These are phyloP conservation scores for Excalfactoria chinensis DNA, from an alignment of 2,113 vertebrate species.

Conservation along the genomic window DNA sequence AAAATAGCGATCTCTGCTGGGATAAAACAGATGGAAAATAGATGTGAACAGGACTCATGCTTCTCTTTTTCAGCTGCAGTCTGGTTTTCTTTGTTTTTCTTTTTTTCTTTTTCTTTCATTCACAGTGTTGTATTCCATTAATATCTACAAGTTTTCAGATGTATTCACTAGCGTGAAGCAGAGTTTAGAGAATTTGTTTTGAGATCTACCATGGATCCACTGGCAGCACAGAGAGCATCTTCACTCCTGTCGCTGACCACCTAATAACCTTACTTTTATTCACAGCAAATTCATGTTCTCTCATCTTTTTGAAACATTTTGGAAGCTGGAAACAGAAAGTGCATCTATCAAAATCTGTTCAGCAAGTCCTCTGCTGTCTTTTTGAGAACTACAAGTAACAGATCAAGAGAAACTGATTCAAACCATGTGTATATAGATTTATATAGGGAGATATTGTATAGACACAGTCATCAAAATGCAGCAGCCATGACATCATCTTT, in stretches of 20 bases:
- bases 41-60: neutral
- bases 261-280: neutral
- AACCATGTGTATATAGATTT: neutral
- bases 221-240: neutral
- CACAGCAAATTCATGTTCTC: neutral
- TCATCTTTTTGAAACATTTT: neutral
- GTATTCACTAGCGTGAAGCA: neutral
- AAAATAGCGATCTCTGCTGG: neutral
- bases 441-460: neutral
- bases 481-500: neutral
- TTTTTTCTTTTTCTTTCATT: neutral
- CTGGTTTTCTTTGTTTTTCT: neutral
- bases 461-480: neutral
- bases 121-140: neutral
- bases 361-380: neutral
- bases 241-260: neutral
- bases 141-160: neutral
- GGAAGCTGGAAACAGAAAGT: neutral
- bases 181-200: slow-evolving; percentile 1
- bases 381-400: neutral
- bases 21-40: slow-evolving; percentile 17
- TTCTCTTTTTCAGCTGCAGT: neutral
- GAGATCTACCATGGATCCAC: neutral
- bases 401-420: neutral
- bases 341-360: neutral